These are phyloP conservation scores for Callinectes sapidus DNA, from an alignment of 2,888 invertebrate species.

Conservation along the genomic window DNA sequence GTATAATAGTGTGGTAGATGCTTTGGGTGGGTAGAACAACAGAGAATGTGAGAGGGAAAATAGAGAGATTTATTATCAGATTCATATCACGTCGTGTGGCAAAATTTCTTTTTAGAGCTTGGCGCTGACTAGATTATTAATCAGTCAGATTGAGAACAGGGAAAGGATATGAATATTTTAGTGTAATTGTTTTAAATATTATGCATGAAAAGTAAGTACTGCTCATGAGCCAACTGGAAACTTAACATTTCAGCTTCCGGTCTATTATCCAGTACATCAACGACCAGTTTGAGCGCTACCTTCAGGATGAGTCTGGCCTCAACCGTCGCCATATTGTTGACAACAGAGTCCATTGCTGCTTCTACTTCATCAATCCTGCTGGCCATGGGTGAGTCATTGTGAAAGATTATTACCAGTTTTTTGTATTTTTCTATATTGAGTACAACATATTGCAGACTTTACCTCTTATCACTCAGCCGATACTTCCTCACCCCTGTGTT, in stretches of 20 bases:
- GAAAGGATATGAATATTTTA: not conserved
- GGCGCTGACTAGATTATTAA: too few species aligned
- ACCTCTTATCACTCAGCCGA: not conserved
- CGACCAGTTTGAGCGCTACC: slow-evolving; percentile 91
- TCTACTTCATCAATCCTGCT: slow-evolving; percentile 97
- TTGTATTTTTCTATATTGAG: not conserved
- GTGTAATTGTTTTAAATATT: not conserved
- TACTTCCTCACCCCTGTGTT: not conserved
- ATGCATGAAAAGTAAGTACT: not conserved
- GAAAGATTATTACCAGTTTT: not conserved
- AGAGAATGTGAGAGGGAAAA: too few species aligned
- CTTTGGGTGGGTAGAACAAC: too few species aligned
- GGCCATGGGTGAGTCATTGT: slow-evolving; percentile 84
- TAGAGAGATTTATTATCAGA: not conserved
- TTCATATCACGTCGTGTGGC: not conserved
- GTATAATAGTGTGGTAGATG: too few species aligned
- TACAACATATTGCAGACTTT: not conserved
- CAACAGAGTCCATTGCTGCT: slow-evolving; percentile 97
- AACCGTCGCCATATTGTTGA: slow-evolving; percentile 97
- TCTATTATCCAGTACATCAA: slow-evolving; percentile 97
- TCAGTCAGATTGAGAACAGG: not conserved
- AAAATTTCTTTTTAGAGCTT: not conserved
- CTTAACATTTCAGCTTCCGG: slow-evolving; percentile 82
- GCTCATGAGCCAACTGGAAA: not conserved
- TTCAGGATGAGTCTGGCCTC: slow-evolving; percentile 93